phyloP scores from a whole-genome alignment of 2,113 vertebrate genomes.

The Dasypus novemcinctus region DNA sequence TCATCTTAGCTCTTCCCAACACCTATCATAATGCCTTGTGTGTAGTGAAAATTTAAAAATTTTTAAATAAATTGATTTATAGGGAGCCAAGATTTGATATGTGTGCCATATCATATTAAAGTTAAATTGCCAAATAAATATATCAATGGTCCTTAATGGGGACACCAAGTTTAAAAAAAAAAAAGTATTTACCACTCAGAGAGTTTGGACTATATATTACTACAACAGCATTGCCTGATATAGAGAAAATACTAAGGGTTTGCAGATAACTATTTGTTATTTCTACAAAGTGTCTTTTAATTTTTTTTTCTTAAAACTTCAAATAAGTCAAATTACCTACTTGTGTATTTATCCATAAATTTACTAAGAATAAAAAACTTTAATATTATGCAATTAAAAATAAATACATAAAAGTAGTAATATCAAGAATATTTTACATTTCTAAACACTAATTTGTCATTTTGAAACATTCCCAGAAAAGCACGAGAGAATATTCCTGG shows the following conservation, averaged over 20 bases:
- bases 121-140: conserved; percentile 48
- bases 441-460: neutral
- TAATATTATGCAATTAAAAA: conserved; percentile 36
- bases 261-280: conserved; percentile 14
- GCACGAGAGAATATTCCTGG: neutral
- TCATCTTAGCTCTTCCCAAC: neutral
- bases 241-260: neutral
- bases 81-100: neutral
- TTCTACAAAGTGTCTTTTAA: conserved; percentile 54
- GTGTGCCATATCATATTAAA: conserved; percentile 12
- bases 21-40: neutral
- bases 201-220: neutral
- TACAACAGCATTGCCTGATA: conserved; percentile 12
- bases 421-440: conserved; percentile 44
- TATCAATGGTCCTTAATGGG: neutral
- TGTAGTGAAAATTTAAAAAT: neutral
- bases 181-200: conserved; percentile 26
- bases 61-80: conserved; percentile 31
- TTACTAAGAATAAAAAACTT: neutral
- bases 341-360: conserved; percentile 41
- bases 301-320: conserved; percentile 28
- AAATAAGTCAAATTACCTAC: conserved; percentile 29
- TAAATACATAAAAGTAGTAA: neutral
- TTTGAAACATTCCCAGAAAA: conserved; percentile 41
- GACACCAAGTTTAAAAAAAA: neutral